phyloP scores from a whole-genome alignment of 2,113 vertebrate species.

The Anguilla japonica region DNA sequence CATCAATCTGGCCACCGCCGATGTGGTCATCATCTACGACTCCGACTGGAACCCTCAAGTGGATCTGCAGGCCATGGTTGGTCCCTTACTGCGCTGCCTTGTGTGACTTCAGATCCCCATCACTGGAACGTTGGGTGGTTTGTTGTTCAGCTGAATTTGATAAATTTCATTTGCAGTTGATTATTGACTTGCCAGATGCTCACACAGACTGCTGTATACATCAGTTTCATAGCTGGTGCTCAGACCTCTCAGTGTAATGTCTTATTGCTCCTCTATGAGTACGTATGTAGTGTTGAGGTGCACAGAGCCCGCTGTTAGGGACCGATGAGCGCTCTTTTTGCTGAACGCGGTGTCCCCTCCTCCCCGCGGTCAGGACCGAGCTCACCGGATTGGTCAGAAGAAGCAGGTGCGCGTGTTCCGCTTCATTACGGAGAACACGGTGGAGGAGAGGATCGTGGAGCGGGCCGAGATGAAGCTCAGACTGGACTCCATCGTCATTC shows the following conservation, averaged over 20 bases:
- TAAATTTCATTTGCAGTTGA: neutral
- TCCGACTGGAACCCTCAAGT: slow-evolving; percentile 99
- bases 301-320: too few relatives aligned
- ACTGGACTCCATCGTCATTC: slow-evolving; percentile 96
- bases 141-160: neutral
- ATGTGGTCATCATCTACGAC: slow-evolving; percentile 96
- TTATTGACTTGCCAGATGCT: neutral
- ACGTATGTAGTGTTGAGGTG: too few relatives aligned
- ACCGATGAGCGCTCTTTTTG: too few relatives aligned
- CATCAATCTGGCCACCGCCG: slow-evolving; percentile 96
- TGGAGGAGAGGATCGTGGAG: slow-evolving; percentile 97
- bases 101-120: neutral
- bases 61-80: slow-evolving; percentile 97
- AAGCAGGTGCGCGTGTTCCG: slow-evolving; percentile 94
- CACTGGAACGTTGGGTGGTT: neutral
- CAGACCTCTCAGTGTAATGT: too few relatives aligned
- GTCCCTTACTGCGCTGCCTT: slow-evolving; percentile 30
- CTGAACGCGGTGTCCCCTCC: too few relatives aligned
- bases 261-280: too few relatives aligned
- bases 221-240: neutral
- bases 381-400: slow-evolving; percentile 95
- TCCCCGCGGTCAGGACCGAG: slow-evolving; percentile 79
- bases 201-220: neutral
- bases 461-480: slow-evolving; percentile 96
- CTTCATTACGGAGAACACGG: slow-evolving; percentile 96